phyloP scores from a whole-genome alignment of 2,888 invertebrate genomes.

The Drosophila recens region DNA sequence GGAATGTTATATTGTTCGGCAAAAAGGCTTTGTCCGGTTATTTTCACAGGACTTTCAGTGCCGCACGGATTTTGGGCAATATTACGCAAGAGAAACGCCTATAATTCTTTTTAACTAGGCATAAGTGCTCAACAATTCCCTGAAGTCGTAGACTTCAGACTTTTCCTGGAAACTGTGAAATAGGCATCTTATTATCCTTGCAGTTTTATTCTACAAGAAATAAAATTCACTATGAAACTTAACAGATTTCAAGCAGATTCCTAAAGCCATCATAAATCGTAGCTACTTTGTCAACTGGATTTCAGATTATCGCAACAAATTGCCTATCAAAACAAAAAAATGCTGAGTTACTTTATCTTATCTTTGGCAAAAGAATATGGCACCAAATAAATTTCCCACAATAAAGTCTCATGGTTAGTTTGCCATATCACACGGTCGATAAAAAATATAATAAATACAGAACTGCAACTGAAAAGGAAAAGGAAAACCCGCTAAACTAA shows the following conservation, averaged over 20 bases:
- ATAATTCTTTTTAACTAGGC: slow-evolving; percentile 17
- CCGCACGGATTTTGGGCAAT: slow-evolving; percentile 33
- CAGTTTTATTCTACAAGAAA: not conserved
- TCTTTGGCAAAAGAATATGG: not conserved
- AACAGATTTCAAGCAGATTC: not conserved
- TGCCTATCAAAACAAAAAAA: slow-evolving; percentile 18
- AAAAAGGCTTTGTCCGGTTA: slow-evolving; percentile 41
- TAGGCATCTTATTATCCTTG: not conserved
- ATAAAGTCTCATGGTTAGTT: slow-evolving; percentile 5
- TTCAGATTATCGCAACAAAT: slow-evolving; percentile 15
- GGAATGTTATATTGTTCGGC: not conserved
- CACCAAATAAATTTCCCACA: slow-evolving; percentile 33
- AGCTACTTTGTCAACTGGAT: not conserved
- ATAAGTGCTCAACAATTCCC: not conserved
- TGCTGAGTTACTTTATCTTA: not conserved
- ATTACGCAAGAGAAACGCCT: slow-evolving; percentile 44
- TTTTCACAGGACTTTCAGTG: slow-evolving; percentile 12
- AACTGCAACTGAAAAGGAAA: slow-evolving; percentile 26
- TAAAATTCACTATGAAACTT: slow-evolving; percentile 5
- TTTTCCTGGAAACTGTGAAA: not conserved
- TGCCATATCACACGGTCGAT: slow-evolving; percentile 41
- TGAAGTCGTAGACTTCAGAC: not conserved
- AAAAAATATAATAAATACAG: not conserved
- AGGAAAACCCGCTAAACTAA: slow-evolving; percentile 52
- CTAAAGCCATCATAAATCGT: slow-evolving; percentile 18